Conservation (phyloP, 2,888 invertebrate genomes). For the Salticus scenicus region DNA sequence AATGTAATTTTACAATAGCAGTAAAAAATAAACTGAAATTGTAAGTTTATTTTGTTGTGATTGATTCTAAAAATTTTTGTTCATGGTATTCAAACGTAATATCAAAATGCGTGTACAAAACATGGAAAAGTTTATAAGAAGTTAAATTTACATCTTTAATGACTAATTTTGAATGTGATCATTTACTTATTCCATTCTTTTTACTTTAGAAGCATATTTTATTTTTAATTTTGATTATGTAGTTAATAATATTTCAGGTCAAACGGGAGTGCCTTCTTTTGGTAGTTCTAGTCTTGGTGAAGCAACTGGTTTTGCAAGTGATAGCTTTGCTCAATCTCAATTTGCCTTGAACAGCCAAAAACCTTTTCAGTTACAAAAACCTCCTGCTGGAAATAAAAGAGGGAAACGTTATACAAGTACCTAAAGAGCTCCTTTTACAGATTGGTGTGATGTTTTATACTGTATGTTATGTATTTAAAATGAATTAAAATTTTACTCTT, state of each 20-base stretch:
- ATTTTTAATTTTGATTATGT: too few species aligned
- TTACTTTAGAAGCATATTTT: too few species aligned
- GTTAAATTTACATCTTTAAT: too few species aligned
- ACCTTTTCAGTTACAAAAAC: slow-evolving; percentile 75
- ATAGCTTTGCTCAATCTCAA: slow-evolving; percentile 32
- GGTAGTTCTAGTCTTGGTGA: slow-evolving; percentile 48
- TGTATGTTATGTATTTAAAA: background rate
- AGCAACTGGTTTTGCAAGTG: slow-evolving; percentile 46
- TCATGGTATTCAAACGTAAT: too few species aligned
- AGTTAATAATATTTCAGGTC: slow-evolving; percentile 20
- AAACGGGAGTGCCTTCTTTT: slow-evolving; percentile 58
- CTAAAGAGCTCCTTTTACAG: slow-evolving; percentile 13
- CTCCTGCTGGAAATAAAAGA: slow-evolving; percentile 75
- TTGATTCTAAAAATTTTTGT: too few species aligned
- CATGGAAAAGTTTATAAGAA: too few species aligned
- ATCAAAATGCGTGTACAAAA: too few species aligned
- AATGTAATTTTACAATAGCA: too few species aligned
- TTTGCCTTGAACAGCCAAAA: slow-evolving; percentile 62
- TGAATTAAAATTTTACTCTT: slow-evolving; percentile 2
- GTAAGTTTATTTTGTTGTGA: too few species aligned
- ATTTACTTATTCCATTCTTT: too few species aligned
- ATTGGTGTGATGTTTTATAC: background rate
- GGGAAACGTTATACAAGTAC: slow-evolving; percentile 73
- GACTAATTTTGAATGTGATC: too few species aligned
- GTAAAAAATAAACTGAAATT: too few species aligned